Conservation (phyloP, 2,888 invertebrate genomes). For the Rotaria sp. region DNA sequence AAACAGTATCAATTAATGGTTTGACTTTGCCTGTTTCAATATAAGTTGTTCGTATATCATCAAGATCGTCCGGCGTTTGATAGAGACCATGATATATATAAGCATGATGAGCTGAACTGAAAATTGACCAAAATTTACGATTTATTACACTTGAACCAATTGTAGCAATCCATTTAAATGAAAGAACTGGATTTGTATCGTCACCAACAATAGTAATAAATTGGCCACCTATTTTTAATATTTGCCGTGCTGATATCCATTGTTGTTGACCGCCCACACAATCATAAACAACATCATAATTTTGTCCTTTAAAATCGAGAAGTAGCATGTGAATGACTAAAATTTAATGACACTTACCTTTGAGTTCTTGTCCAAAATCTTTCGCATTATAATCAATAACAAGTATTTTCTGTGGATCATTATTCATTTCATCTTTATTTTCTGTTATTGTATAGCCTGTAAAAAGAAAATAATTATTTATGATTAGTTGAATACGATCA, state of each 20-base stretch:
- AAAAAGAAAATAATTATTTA: not conserved
- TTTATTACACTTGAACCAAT: not conserved
- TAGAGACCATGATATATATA: not conserved
- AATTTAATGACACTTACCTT: not conserved
- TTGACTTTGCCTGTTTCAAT: not conserved
- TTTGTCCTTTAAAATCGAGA: not conserved
- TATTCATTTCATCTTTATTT: not conserved
- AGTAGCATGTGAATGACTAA: not conserved
- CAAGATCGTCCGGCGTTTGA: not conserved
- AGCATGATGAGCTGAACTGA: not conserved
- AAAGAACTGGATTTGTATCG: not conserved
- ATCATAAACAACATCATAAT: constrained; percentile 23
- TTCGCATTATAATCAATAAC: not conserved
- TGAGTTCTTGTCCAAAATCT: not conserved
- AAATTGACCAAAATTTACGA: not conserved
- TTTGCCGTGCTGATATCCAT: not conserved
- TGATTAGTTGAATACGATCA: not conserved
- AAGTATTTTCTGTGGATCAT: not conserved
- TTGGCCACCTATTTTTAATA: not conserved
- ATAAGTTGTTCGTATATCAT: not conserved
- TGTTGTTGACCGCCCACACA: constrained; percentile 4
- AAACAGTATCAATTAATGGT: constrained; percentile 1
- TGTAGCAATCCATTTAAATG: not conserved
- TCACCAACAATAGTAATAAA: constrained; percentile 17
- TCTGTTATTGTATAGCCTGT: not conserved